These are phyloP conservation scores for Lepeophtheirus nordmannii DNA, from an alignment of 2,888 invertebrate genomes.

Conservation along the genomic window DNA sequence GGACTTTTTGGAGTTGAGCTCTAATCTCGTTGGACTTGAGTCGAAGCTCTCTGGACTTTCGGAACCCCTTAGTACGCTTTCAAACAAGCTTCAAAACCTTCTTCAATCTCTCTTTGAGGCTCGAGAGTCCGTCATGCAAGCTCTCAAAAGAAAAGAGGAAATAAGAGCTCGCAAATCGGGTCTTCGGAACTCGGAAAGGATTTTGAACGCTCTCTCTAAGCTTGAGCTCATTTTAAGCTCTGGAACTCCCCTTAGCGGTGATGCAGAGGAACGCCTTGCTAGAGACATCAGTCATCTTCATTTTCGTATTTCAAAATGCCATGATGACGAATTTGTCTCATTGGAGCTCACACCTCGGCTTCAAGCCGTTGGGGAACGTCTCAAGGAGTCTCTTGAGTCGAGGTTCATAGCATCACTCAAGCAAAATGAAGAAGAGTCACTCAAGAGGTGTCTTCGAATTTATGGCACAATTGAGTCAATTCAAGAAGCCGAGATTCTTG, in stretches of 20 bases:
- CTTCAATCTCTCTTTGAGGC: slow-evolving; percentile 25
- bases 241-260: slow-evolving; percentile 40
- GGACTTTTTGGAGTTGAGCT: slow-evolving; percentile 90
- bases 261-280: slow-evolving; percentile 53
- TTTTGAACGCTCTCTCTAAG: slow-evolving; percentile 29
- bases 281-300: slow-evolving; percentile 57
- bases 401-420: slow-evolving; percentile 30
- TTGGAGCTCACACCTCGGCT: slow-evolving; percentile 34
- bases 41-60: slow-evolving; percentile 66
- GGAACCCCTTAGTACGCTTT: slow-evolving; percentile 59
- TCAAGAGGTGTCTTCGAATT: slow-evolving; percentile 37
- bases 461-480: slow-evolving; percentile 52
- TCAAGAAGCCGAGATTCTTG: slow-evolving; percentile 36
- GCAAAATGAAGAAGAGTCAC: slow-evolving; percentile 33
- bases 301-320: slow-evolving; percentile 49
- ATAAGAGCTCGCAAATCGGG: slow-evolving; percentile 26
- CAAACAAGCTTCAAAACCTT: slow-evolving; percentile 56
- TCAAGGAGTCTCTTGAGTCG: neutral
- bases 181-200: slow-evolving; percentile 24
- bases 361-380: slow-evolving; percentile 26
- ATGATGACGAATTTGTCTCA: slow-evolving; percentile 37
- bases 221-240: slow-evolving; percentile 28
- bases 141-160: slow-evolving; percentile 27
- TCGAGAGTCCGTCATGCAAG: slow-evolving; percentile 26
- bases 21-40: slow-evolving; percentile 80